Conservation (phyloP, 2,113 vertebrate species). For the Tetrax tetrax region DNA sequence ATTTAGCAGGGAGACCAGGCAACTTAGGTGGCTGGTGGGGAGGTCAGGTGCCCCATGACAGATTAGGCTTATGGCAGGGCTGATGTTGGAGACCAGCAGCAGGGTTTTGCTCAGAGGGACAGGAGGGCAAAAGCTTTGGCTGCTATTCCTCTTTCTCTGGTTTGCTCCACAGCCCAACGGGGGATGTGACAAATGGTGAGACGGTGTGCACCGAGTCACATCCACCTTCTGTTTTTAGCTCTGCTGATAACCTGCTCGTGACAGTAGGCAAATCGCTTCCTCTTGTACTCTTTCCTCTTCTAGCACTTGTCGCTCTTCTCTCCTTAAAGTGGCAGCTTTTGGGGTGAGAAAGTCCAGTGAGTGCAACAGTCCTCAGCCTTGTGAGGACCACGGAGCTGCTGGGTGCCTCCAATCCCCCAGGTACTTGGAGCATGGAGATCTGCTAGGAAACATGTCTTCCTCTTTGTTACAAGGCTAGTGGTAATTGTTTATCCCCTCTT, state of each 20-base stretch:
- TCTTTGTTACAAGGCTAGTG: background rate
- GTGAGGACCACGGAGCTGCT: background rate
- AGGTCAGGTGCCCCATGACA: background rate
- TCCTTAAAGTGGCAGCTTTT: background rate
- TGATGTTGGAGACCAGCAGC: background rate
- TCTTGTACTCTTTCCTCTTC: background rate
- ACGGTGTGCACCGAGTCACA: background rate
- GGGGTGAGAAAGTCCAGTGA: background rate
- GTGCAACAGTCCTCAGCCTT: background rate
- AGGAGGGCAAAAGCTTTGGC: rapidly evolving
- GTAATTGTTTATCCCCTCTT: background rate
- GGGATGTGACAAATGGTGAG: background rate
- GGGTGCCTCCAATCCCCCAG: background rate
- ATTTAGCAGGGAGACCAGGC: background rate
- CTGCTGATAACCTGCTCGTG: background rate
- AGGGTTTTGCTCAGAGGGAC: rapidly evolving
- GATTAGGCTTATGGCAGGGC: rapidly evolving
- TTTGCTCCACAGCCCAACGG: background rate
- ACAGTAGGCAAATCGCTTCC: background rate
- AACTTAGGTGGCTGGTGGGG: rapidly evolving
- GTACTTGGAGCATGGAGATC: rapidly evolving
- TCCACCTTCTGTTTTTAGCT: background rate
- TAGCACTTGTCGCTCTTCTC: background rate
- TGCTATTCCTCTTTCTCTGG: background rate
- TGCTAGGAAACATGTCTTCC: background rate